A percentile compares a stretch with the other conserved stretches of the same genome.
phyloP scores from a whole-genome alignment of 2,113 vertebrate genomes.

The Natator depressus region DNA sequence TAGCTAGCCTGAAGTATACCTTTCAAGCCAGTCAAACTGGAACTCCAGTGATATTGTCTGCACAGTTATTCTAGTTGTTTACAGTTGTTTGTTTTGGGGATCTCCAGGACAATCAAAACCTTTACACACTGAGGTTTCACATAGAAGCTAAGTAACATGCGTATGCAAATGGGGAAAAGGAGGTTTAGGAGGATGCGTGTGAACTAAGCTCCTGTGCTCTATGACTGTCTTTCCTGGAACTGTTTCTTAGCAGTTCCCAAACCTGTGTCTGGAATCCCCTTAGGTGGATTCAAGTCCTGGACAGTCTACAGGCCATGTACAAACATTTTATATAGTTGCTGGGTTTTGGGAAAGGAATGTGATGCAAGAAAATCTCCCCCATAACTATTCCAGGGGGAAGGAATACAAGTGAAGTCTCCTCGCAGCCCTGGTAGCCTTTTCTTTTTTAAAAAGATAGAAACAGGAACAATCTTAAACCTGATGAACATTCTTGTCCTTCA shows the following conservation, averaged over 20 bases:
- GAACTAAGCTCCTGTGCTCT: neutral
- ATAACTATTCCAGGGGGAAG: neutral
- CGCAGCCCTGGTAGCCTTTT: neutral
- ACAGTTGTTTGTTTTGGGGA: neutral
- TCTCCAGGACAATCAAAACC: neutral
- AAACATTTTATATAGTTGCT: neutral
- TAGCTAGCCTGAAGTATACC: neutral
- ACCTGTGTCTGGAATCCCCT: neutral
- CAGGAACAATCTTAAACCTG: neutral
- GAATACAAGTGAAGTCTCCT: neutral
- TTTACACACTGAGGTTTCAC: neutral
- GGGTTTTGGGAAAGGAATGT: neutral
- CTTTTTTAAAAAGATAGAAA: neutral
- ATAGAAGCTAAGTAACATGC: neutral
- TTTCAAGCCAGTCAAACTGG: neutral
- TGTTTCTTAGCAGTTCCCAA: neutral
- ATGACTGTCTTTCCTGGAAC: neutral
- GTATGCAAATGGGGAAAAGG: neutral
- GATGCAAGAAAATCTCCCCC: neutral
- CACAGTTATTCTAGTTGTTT: neutral
- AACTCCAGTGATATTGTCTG: neutral
- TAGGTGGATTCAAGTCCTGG: neutral
- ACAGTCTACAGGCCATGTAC: neutral
- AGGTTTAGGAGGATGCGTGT: neutral
- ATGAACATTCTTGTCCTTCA: neutral